Evolutionary conservation across 2,113 vertebrate species (phyloP).

Genomic region (Chlorodrepanis virens): DNA sequence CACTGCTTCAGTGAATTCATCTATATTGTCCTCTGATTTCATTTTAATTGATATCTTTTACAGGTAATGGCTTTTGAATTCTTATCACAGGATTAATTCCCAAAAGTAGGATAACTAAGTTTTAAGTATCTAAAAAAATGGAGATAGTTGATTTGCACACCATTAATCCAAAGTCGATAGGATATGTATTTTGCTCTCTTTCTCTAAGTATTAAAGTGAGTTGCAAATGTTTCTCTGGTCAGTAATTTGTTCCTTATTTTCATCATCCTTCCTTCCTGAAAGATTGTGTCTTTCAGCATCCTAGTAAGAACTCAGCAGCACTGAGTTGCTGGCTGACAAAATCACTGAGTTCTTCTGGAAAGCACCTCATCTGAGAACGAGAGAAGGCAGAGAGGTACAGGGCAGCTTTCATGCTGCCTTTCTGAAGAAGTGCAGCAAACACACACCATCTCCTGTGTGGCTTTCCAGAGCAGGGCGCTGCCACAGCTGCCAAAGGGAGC

Average conservation of each 20-base stretch:
- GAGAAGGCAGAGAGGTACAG: background rate
- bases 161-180: background rate
- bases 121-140: background rate
- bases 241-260: background rate
- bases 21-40: background rate
- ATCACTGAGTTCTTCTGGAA: background rate
- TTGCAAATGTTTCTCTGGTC: background rate
- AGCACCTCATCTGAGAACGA: rapidly evolving
- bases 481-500: conserved; percentile 31
- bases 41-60: background rate
- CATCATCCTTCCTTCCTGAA: background rate
- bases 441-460: rapidly evolving
- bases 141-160: background rate
- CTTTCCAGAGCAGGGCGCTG: background rate
- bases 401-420: background rate
- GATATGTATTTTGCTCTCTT: background rate
- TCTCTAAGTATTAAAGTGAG: background rate
- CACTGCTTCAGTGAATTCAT: background rate
- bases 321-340: background rate
- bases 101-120: background rate
- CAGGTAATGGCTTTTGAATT: background rate
- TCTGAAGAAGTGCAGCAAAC: background rate
- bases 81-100: background rate
- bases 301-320: background rate
- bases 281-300: background rate